Evolutionary conservation across 1,140 invertebrate species (phyloP).

Genomic region (Microplitis mediator): DNA sequence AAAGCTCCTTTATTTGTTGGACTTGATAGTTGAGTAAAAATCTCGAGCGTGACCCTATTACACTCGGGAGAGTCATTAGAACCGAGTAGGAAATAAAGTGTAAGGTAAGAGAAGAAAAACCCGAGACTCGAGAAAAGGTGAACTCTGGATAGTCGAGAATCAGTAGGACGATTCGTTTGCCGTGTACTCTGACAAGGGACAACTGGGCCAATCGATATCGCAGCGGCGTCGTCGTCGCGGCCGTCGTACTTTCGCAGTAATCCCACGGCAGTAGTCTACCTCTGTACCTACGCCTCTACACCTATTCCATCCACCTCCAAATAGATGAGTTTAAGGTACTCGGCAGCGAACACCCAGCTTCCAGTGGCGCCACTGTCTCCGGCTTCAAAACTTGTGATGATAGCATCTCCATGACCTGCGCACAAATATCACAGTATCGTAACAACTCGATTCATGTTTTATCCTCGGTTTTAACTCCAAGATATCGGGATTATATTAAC

Average conservation of each 20-base stretch:
- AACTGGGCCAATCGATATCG: constrained; percentile 57
- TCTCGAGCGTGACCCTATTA: background rate
- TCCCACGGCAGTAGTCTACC: too few relatives aligned
- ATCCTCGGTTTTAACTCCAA: too few relatives aligned
- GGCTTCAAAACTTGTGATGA: too few relatives aligned
- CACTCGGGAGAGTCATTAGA: constrained; percentile 1
- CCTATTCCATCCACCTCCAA: too few relatives aligned
- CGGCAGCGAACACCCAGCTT: too few relatives aligned
- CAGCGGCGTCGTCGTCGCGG: constrained; percentile 27
- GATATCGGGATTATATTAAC: too few relatives aligned
- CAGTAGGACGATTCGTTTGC: constrained; percentile 40
- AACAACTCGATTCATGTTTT: too few relatives aligned
- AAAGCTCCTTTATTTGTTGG: background rate
- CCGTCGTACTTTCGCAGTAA: constrained; percentile 25
- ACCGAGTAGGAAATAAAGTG: constrained; percentile 12
- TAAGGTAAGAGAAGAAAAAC: constrained; percentile 21
- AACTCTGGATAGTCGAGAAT: constrained; percentile 14
- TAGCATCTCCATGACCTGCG: too few relatives aligned
- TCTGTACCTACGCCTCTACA: too few relatives aligned
- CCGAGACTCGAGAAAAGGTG: background rate
- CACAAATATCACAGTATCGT: too few relatives aligned
- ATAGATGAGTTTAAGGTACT: too few relatives aligned
- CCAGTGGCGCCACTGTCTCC: too few relatives aligned
- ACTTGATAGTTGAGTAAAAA: background rate
- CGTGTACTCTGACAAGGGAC: constrained; percentile 47